Base-by-base conservation (phyloP, 2,888 invertebrate species). In the Busseola fusca region DNA sequence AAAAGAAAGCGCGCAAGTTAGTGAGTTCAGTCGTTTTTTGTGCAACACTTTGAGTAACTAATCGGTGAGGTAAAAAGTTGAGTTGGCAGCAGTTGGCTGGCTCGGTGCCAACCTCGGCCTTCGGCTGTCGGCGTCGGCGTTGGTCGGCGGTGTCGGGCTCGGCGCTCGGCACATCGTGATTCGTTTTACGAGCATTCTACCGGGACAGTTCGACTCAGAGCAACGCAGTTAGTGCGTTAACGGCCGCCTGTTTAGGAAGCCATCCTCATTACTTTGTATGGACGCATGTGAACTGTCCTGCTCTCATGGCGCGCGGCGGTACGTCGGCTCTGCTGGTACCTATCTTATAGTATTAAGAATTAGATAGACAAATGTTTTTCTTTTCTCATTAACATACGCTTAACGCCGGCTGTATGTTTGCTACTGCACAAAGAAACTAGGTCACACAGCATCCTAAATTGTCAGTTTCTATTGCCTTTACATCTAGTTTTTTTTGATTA, bases 1-100 rank as follows among this genome's bases (percentile, higher is more conserved):
- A 68, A 81, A 84, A 81, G 77, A 76, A 85, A 78, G 66, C 81
- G 60, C 66, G 56, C 78, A 69, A 84, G 69, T 85, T 81, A 74
- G 72, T 64, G 70, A 78, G 78, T 71, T 69, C 70, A 77, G 69
- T 74, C 79, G 78, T 84, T 87, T n/a, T 87, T 85, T 87, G 86
- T 84, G 80, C 81, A 81, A 82, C 87, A 84, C 86, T 86, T 82
- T 81, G 81, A 83, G 87, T 80, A 86, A 86, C 84, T 87, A 87
- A 86, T 86, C 87, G 86, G 70, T 42, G 75, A 86, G 86, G 86
- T 87, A 86, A 83, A 83, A 85, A 85, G 70, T 78, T 66, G 79
- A 74, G 74, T 82, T 82, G 82, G 82, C 80, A 78, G 80, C 71
- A 71, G 52, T 78, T 45, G 40, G 59, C 74, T 82, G 80, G 82